These are phyloP conservation scores for Stegostoma tigrinum DNA, from an alignment of 2,113 vertebrate genomes.

Conservation along the genomic window DNA sequence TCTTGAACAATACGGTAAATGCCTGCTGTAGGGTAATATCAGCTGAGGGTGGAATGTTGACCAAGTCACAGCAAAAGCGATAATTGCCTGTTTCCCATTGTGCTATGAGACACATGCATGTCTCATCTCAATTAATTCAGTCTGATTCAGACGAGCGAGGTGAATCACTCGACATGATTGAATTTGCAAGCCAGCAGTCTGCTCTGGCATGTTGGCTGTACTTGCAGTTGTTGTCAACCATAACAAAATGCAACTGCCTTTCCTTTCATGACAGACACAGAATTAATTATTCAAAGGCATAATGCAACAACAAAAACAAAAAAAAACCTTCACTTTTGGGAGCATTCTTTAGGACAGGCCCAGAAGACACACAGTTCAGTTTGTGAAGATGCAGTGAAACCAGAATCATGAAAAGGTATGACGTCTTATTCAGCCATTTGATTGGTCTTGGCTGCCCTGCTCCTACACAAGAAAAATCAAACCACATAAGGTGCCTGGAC, in stretches of 20 bases:
- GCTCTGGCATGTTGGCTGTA: neutral
- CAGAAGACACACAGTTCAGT: neutral
- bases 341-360: neutral
- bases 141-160: neutral
- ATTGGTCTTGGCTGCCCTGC: neutral
- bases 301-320: neutral
- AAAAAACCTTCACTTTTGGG: neutral
- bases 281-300: neutral
- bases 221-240: neutral
- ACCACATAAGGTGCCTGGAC: neutral
- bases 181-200: neutral
- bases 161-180: neutral
- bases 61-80: no score
- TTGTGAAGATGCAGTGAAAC: neutral
- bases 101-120: neutral
- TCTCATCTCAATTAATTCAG: neutral
- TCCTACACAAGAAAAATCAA: neutral
- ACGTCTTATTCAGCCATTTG: neutral
- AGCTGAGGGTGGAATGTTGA: no score
- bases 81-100: neutral
- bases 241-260: neutral
- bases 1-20: neutral
- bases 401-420: neutral
- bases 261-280: neutral
- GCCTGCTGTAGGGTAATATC: neutral